A percentile compares a stretch with the other conserved stretches of the same genome.
phyloP scores from a whole-genome alignment of 2,888 invertebrate species.

The Thumatha senex region DNA sequence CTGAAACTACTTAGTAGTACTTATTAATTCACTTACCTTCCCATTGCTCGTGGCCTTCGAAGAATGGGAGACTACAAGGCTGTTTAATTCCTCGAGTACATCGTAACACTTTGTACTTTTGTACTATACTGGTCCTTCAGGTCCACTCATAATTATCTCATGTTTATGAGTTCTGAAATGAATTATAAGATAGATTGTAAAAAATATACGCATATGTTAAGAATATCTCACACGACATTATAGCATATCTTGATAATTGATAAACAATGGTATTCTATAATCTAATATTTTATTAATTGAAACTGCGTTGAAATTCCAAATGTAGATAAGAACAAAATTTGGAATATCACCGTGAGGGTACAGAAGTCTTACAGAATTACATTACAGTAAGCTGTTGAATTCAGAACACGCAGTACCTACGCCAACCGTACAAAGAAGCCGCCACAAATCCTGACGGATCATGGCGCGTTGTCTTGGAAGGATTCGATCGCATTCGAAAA shows the following conservation, averaged over 20 bases:
- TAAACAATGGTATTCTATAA: too few species aligned
- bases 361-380: background rate
- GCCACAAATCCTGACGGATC: conserved; percentile 18
- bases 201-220: background rate
- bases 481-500: conserved; percentile 17
- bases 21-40: too few species aligned
- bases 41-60: too few species aligned
- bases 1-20: too few species aligned
- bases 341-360: too few species aligned
- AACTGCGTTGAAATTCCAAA: too few species aligned
- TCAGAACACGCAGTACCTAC: conserved; percentile 23
- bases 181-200: background rate
- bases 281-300: too few species aligned
- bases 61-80: too few species aligned
- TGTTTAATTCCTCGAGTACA: background rate
- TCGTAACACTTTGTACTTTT: background rate
- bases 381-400: conserved; percentile 15
- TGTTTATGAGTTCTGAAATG: conserved; percentile 5
- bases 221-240: background rate
- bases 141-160: background rate
- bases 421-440: conserved; percentile 16
- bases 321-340: too few species aligned
- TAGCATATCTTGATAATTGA: too few species aligned
- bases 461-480: conserved; percentile 10
- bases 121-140: background rate